Conservation (phyloP, 2,113 vertebrate species). For the Phainopepla nitens region DNA sequence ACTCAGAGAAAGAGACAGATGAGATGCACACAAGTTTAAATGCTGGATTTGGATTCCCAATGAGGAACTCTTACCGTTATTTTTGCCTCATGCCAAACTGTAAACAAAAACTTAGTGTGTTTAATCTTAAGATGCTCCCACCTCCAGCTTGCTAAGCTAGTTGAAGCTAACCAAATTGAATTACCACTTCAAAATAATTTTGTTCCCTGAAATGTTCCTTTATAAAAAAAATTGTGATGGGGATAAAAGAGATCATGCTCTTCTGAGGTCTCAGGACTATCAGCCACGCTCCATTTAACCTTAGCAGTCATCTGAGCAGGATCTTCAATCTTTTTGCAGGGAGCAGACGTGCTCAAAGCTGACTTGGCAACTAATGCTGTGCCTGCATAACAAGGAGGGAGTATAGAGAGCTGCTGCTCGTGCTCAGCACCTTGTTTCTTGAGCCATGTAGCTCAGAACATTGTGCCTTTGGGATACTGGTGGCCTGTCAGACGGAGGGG, state of each 20-base stretch:
- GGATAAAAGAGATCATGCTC: not conserved
- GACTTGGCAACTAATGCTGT: not conserved
- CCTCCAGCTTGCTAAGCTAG: not conserved
- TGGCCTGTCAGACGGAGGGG: not conserved
- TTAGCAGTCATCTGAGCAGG: not conserved
- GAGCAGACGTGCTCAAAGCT: not conserved
- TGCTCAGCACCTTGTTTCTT: not conserved
- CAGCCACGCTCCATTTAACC: not conserved
- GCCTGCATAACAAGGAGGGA: accelerated
- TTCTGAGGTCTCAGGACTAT: not conserved
- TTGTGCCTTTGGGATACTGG: not conserved
- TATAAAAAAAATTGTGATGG: not conserved
- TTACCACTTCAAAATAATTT: not conserved
- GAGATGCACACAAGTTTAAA: not conserved
- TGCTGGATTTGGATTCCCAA: not conserved
- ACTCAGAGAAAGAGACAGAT: not conserved
- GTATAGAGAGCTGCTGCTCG: not conserved
- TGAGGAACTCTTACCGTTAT: not conserved
- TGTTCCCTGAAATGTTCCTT: not conserved
- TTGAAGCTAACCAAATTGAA: not conserved
- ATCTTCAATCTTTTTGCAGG: not conserved
- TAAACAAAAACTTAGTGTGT: not conserved
- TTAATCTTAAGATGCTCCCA: not conserved
- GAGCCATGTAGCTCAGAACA: not conserved
- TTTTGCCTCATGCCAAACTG: not conserved